phyloP scores from a whole-genome alignment of 2,888 invertebrate genomes.

The Hedychridium roseum region DNA sequence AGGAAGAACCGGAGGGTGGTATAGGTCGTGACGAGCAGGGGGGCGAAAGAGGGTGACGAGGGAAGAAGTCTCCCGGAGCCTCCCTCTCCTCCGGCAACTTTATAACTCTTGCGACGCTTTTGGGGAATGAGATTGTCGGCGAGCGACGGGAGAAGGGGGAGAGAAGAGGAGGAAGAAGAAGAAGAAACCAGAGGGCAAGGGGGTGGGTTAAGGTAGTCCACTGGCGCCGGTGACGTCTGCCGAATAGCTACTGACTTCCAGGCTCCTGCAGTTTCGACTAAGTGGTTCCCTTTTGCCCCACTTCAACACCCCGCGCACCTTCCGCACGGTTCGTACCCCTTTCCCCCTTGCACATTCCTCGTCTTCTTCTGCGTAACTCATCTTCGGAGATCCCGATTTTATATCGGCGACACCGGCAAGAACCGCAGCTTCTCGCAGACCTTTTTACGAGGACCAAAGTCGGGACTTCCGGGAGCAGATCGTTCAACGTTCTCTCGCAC shows the following conservation, averaged over 20 bases:
- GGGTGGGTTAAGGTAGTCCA: slow-evolving; percentile 56
- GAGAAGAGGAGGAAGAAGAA: slow-evolving; percentile 24
- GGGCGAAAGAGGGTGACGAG: slow-evolving; percentile 21
- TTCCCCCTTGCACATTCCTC: neutral
- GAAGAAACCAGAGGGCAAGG: slow-evolving; percentile 20
- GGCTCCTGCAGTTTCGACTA: slow-evolving; percentile 56
- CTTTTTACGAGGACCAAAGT: no score
- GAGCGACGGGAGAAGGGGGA: slow-evolving; percentile 24
- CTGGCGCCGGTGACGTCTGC: slow-evolving; percentile 62
- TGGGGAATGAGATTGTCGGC: slow-evolving; percentile 57
- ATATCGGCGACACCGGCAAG: no score
- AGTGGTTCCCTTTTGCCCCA: slow-evolving; percentile 54
- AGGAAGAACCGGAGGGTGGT: slow-evolving; percentile 4
- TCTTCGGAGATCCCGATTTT: no score
- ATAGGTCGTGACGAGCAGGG: slow-evolving; percentile 13
- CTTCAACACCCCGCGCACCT: slow-evolving; percentile 41
- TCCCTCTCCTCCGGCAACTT: slow-evolving; percentile 54
- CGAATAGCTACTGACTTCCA: slow-evolving; percentile 59
- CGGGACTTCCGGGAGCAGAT: no score
- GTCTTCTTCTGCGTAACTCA: no score
- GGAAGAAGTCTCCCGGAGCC: slow-evolving; percentile 10
- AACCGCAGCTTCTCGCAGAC: no score
- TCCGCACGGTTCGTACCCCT: slow-evolving; percentile 8
- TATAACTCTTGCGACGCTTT: slow-evolving; percentile 63
- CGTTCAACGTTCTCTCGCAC: no score